Conservation (phyloP, 1,140 invertebrate genomes). For the Lithobius niger region DNA sequence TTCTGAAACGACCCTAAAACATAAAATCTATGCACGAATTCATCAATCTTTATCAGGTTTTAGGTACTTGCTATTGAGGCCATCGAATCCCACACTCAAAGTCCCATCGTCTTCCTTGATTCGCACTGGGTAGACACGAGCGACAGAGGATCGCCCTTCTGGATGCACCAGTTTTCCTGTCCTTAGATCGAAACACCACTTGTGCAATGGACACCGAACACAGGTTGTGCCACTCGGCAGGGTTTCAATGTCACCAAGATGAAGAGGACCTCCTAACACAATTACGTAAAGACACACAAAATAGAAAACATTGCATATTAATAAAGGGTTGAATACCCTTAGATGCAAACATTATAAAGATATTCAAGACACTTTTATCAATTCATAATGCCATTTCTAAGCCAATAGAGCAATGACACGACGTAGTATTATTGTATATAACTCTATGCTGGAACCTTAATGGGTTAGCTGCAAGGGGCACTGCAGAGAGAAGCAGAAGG, state of each 20-base stretch:
- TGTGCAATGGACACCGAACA: constrained; percentile 27
- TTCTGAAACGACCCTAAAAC: too few relatives aligned
- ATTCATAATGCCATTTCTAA: background rate
- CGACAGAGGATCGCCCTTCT: background rate
- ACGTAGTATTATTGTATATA: too few relatives aligned
- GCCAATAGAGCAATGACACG: too few relatives aligned
- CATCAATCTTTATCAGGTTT: background rate
- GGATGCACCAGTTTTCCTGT: constrained; percentile 14
- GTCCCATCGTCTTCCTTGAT: background rate
- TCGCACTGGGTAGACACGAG: background rate
- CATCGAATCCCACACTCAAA: background rate
- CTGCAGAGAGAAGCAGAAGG: too few relatives aligned
- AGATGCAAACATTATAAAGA: too few relatives aligned
- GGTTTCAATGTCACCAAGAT: constrained; percentile 27
- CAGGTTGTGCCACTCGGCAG: constrained; percentile 20
- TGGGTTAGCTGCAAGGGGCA: too few relatives aligned
- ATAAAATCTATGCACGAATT: too few relatives aligned
- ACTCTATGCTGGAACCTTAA: too few relatives aligned
- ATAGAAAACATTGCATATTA: too few relatives aligned
- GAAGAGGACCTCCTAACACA: constrained; percentile 24
- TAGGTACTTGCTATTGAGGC: background rate
- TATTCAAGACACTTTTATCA: too few relatives aligned
- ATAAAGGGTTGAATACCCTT: too few relatives aligned
- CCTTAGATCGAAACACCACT: constrained; percentile 24
- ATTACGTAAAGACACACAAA: background rate